These are phyloP conservation scores for Globodera ellingtonae DNA, from an alignment of 1,140 invertebrate genomes.

Conservation along the genomic window DNA sequence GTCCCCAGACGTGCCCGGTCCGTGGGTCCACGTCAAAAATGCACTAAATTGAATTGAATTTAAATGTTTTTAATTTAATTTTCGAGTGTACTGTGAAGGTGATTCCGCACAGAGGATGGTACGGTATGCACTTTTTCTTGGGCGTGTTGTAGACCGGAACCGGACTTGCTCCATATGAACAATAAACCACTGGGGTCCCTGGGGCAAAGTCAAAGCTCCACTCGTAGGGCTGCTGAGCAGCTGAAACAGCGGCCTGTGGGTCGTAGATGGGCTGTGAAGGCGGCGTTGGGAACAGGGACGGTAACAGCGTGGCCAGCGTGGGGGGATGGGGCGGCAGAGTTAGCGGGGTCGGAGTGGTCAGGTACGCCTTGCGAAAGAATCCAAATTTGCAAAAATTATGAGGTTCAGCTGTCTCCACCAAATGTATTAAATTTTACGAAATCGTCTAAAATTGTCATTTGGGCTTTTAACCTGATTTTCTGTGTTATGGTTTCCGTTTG, in stretches of 20 bases:
- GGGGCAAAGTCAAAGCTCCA: conserved; percentile 27
- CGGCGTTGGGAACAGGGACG: conserved; percentile 22
- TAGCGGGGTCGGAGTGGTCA: conserved; percentile 9
- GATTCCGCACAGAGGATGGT: conserved; percentile 31
- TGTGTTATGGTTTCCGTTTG: not conserved
- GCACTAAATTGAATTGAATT: conserved; percentile 4
- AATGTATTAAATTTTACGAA: conserved; percentile 3
- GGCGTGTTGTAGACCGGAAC: conserved; percentile 30
- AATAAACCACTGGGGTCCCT: conserved; percentile 30
- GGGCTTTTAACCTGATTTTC: not conserved
- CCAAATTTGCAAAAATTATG: not conserved
- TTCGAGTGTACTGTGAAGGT: conserved; percentile 10
- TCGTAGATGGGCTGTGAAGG: conserved; percentile 27
- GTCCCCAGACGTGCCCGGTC: conserved; percentile 26
- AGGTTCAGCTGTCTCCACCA: not conserved
- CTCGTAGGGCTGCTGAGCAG: conserved; percentile 10
- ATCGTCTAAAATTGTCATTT: not conserved
- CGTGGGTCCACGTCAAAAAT: conserved; percentile 32
- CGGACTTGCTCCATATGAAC: conserved; percentile 32
- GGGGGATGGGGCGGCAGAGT: conserved; percentile 22
- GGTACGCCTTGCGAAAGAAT: conserved; percentile 1
- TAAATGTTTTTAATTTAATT: not conserved
- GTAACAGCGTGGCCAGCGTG: conserved; percentile 22
- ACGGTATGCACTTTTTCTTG: conserved; percentile 34
- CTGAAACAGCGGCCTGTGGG: not conserved